Evolutionary conservation across 2,797 vertebrate species (phyloP).

Genomic region (Babyrousa celebensis): DNA sequence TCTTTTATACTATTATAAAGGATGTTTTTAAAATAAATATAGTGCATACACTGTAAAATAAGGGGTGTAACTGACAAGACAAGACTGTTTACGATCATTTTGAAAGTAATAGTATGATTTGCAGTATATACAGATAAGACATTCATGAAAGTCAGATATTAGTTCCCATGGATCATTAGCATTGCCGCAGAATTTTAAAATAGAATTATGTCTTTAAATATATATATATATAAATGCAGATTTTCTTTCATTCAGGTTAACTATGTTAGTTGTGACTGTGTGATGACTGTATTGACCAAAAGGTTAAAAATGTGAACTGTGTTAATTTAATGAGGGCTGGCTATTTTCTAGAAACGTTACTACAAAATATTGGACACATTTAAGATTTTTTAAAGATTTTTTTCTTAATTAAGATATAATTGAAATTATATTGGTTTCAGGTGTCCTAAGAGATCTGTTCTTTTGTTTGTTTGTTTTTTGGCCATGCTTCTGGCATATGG

Average conservation of each 20-base stretch:
- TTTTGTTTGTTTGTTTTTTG: no score
- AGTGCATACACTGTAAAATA: neutral
- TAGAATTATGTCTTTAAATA: neutral
- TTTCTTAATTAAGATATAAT: neutral
- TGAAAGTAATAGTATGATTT: neutral
- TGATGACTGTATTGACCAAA: neutral
- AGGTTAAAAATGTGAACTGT: constrained; percentile 20
- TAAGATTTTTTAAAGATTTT: neutral
- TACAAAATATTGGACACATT: neutral
- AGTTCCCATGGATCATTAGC: neutral
- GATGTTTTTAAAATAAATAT: constrained; percentile 45
- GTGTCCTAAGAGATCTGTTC: neutral
- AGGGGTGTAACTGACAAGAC: neutral
- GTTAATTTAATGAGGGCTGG: neutral
- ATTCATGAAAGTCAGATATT: neutral
- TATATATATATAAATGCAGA: constrained; percentile 1
- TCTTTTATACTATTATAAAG: neutral
- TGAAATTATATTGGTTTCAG: neutral
- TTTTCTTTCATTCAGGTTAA: constrained; percentile 35
- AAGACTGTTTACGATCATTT: constrained; percentile 6
- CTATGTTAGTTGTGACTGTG: neutral
- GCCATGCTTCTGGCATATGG: no score
- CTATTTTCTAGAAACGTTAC: neutral
- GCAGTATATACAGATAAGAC: neutral
- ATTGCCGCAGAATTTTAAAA: neutral